Percentiles rank a stretch among this genome's conserved stretches.
Conservation (phyloP, 2,888 invertebrate genomes). For the Mongoloraphidia duomilia region DNA sequence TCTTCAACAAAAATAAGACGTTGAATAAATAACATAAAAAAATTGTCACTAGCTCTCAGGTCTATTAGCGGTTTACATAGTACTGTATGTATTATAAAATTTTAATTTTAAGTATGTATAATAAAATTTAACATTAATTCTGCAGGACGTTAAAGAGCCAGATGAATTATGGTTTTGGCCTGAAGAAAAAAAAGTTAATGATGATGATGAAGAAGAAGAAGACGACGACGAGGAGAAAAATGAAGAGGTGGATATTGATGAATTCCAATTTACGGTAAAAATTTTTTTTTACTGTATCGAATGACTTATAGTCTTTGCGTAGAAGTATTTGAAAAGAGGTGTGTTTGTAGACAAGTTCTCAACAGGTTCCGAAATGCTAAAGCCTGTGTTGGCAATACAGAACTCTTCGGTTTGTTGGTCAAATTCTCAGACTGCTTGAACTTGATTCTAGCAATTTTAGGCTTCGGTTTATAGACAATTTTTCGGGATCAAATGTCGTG, state of each 20-base stretch:
- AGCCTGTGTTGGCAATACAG: too few species aligned
- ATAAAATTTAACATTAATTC: constrained; percentile 13
- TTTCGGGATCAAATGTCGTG: too few species aligned
- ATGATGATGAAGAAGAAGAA: constrained; percentile 19
- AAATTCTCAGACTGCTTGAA: too few species aligned
- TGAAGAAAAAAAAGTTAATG: constrained; percentile 21
- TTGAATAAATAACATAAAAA: too few species aligned
- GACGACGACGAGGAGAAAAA: constrained; percentile 25
- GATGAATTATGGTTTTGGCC: constrained; percentile 45
- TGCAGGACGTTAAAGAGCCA: constrained; percentile 33
- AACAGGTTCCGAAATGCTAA: too few species aligned
- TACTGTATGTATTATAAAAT: neutral
- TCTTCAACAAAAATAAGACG: too few species aligned
- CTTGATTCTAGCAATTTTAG: too few species aligned
- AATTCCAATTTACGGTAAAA: constrained; percentile 12
- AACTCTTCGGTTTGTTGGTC: too few species aligned
- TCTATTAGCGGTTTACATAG: too few species aligned
- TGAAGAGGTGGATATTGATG: constrained; percentile 21
- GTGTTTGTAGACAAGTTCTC: neutral
- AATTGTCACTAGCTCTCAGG: too few species aligned
- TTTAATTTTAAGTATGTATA: constrained; percentile 3
- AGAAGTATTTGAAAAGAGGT: neutral
- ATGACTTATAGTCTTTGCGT: constrained; percentile 1
- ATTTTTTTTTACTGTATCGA: neutral
- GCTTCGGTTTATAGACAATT: too few species aligned